Evolutionary conservation across 2,113 vertebrate genomes (phyloP).

Genomic region (Nothobranchius kuhntae): DNA sequence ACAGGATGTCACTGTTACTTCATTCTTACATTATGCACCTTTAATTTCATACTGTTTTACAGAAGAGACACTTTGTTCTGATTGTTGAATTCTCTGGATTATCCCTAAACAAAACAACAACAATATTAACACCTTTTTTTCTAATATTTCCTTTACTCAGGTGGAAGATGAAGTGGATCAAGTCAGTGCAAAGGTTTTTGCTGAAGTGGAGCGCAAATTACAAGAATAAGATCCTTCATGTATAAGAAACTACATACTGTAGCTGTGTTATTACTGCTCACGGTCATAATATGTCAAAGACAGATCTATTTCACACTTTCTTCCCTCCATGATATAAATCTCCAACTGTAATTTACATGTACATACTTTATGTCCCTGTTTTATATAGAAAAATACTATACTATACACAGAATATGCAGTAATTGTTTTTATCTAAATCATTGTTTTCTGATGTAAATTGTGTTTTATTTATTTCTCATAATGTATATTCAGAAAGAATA

Average conservation of each 20-base stretch:
- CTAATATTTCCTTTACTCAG: conserved; percentile 45
- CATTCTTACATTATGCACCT: too few relatives aligned
- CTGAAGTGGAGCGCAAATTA: conserved; percentile 77
- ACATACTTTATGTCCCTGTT: conserved; percentile 16
- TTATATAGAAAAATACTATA: conserved; percentile 7
- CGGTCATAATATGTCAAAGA: not conserved
- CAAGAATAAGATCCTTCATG: conserved; percentile 51
- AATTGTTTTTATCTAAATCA: not conserved
- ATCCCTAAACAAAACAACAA: not conserved
- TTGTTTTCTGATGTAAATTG: conserved; percentile 20
- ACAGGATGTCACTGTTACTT: too few relatives aligned
- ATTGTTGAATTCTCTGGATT: not conserved
- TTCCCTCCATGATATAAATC: conserved; percentile 12
- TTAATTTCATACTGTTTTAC: not conserved
- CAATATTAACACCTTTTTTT: conserved; percentile 2
- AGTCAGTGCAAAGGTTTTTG: conserved; percentile 76
- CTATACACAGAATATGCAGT: conserved; percentile 5
- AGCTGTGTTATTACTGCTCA: not conserved
- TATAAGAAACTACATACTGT: not conserved
- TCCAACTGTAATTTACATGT: conserved; percentile 11
- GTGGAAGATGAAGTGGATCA: conserved; percentile 84
- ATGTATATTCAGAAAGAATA: conserved; percentile 48
- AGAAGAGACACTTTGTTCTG: not conserved
- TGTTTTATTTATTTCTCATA: conserved; percentile 56
- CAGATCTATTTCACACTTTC: conserved; percentile 11